Evolutionary conservation across 2,888 invertebrate genomes (phyloP), one percentile per base, ranked within the genome.

Genomic region (Polydrusus cervinus): DNA sequence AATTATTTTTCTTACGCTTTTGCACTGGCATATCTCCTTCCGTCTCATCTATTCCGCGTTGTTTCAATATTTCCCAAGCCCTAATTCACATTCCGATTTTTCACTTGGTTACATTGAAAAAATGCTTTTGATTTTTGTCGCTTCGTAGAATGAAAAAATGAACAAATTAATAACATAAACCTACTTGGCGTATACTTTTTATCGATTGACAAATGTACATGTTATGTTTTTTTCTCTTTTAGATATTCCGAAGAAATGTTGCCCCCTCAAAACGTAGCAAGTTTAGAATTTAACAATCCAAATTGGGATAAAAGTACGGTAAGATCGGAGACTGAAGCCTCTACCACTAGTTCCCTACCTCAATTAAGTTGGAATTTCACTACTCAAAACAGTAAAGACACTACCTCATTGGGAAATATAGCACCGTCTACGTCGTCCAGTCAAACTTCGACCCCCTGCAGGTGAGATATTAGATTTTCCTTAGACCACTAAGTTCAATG

Each of bases 161-260:
- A n/a, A n/a, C n/a, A n/a, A n/a, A n/a, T n/a, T n/a, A n/a, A n/a
- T n/a, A n/a, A n/a, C n/a, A n/a, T n/a, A n/a, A n/a, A n/a, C n/a
- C n/a, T n/a, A n/a, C n/a, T n/a, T n/a, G n/a, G n/a, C n/a, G n/a
- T n/a, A n/a, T n/a, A n/a, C n/a, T n/a, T n/a, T n/a, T n/a, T n/a
- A n/a, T n/a, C 34, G 34, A 34, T 34, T 34, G 34, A 30, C 30
- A 5, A 30, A 30, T 7, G 7, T 30, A 30, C 30, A 5, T 30
- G 30, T 30, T 30, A 30, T 34, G 3, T 7, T 8, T 43, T 43
- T n/a, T 65, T 47, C 13, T 45, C n/a, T 65, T 34, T 38, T n/a
- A 81, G 85, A 66, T 84, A 81, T 77, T 81, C 87, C 0, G 82
- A 83, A 11, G 85, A 87, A 71, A 85, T 86, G 51, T 71, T 83